Conservation (phyloP, 1,140 invertebrate species). For the Saccostrea glomerata region DNA sequence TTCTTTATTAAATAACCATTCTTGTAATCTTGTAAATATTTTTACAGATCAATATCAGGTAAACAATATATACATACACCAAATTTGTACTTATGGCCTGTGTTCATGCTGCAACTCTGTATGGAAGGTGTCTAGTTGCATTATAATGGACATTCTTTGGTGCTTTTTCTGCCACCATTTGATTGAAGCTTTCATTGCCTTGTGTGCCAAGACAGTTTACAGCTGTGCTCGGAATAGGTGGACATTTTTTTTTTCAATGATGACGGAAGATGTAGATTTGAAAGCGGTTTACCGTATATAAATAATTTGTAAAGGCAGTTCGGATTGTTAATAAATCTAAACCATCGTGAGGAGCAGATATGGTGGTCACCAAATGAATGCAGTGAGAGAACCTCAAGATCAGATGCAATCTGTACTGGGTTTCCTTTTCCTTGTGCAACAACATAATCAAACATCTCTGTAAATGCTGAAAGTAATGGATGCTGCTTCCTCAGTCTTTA, state of each 20-base stretch:
- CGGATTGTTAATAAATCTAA: neutral
- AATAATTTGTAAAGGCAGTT: neutral
- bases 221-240: no score
- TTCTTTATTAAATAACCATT: neutral
- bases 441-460: slow-evolving; percentile 27
- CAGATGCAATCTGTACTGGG: neutral
- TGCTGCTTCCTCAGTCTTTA: slow-evolving; percentile 1
- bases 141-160: no score
- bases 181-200: no score
- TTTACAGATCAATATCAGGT: neutral
- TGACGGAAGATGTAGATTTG: no score
- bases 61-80: neutral
- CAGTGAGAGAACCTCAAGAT: neutral
- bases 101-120: no score
- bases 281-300: neutral
- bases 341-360: slow-evolving; percentile 31
- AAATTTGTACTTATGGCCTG: neutral
- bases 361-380: slow-evolving; percentile 38
- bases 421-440: slow-evolving; percentile 18
- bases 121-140: no score
- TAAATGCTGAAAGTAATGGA: neutral
- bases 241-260: no score
- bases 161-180: no score
- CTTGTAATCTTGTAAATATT: neutral
- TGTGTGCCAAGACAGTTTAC: no score